phyloP scores from a whole-genome alignment of 1,140 invertebrate genomes.

The Aphelenchoides fujianensis region DNA sequence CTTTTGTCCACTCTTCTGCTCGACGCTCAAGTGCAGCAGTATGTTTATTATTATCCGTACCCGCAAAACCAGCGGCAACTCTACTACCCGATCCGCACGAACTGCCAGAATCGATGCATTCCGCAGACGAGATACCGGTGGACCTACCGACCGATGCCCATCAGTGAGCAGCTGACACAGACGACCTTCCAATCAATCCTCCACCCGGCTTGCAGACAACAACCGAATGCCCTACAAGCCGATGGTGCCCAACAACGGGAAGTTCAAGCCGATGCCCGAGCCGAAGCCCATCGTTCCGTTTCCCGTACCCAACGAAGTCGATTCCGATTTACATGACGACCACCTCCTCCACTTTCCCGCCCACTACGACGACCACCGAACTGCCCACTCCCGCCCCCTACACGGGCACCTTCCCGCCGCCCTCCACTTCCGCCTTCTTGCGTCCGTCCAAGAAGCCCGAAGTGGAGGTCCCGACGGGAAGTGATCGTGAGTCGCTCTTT shows the following conservation, averaged over 20 bases:
- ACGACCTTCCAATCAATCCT: neutral
- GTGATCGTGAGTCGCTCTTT: neutral
- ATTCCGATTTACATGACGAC: conserved; percentile 21
- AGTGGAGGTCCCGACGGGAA: neutral
- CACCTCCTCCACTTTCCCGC: too few species aligned
- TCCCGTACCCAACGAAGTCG: neutral
- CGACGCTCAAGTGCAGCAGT: conserved; percentile 2
- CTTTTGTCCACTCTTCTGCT: too few species aligned
- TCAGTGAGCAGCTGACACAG: neutral
- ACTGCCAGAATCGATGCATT: conserved; percentile 48
- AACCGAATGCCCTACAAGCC: conserved; percentile 19
- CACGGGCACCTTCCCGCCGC: conserved; percentile 25
- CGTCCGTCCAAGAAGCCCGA: conserved; percentile 29
- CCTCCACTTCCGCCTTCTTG: conserved; percentile 2
- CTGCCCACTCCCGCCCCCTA: conserved; percentile 35
- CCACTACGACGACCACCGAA: conserved; percentile 31
- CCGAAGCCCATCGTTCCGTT: conserved; percentile 30
- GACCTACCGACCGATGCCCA: conserved; percentile 45
- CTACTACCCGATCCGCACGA: conserved; percentile 53
- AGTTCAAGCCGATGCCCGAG: conserved; percentile 23
- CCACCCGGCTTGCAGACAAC: conserved; percentile 24
- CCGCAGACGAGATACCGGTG: conserved; percentile 51
- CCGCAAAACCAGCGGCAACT: conserved; percentile 31
- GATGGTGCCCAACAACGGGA: conserved; percentile 5
- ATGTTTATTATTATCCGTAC: conserved; percentile 31